These are phyloP conservation scores for Macrobrachium rosenbergii DNA, from an alignment of 1,140 invertebrate genomes.

Conservation along the genomic window DNA sequence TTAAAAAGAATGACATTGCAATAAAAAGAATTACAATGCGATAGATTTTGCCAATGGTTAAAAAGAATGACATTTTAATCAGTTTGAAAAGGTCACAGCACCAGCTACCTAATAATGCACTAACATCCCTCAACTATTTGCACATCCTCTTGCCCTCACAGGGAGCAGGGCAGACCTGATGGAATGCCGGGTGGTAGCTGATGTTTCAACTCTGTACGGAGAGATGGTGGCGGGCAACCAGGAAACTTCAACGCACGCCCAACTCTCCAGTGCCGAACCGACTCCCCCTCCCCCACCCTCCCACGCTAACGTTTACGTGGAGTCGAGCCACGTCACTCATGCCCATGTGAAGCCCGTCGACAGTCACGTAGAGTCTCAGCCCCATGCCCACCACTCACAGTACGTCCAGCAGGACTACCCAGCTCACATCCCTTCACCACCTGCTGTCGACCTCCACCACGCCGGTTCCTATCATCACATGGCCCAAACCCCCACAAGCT, in stretches of 20 bases:
- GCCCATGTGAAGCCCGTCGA: constrained; percentile 58
- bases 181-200: constrained; percentile 45
- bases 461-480: constrained; percentile 53
- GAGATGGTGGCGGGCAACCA: constrained; percentile 49
- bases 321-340: constrained; percentile 39
- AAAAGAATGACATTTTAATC: no score
- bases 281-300: neutral
- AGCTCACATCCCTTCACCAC: neutral
- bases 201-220: constrained; percentile 61
- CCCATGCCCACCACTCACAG: constrained; percentile 46
- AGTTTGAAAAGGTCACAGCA: no score
- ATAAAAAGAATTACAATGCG: no score
- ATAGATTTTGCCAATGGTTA: no score
- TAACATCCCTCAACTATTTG: no score
- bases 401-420: constrained; percentile 46
- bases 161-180: constrained; percentile 56
- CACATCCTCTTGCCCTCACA: neutral
- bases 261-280: neutral
- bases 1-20: no score
- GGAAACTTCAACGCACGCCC: constrained; percentile 6
- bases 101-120: no score
- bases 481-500: constrained; percentile 31
- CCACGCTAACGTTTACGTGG: constrained; percentile 19
- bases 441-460: constrained; percentile 39
- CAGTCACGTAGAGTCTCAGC: constrained; percentile 46